Conservation (phyloP, 2,888 invertebrate species). For the Julus scandinavius region DNA sequence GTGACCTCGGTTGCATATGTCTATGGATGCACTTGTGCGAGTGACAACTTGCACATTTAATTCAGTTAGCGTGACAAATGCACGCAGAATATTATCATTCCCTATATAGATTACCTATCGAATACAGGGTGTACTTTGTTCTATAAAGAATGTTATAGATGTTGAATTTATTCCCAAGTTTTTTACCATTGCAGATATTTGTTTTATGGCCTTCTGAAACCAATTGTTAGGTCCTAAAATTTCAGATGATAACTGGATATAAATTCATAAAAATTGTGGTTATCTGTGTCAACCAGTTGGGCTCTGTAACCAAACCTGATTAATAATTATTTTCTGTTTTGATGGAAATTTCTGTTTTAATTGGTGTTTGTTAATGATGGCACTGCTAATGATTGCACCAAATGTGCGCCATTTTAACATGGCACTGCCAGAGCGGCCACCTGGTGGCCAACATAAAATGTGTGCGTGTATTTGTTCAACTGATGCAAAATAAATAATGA, state of each 20-base stretch:
- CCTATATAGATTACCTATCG: no score
- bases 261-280: background rate
- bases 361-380: background rate
- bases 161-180: no score
- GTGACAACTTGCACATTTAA: background rate
- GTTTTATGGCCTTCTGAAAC: no score
- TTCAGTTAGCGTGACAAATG: background rate
- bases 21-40: background rate
- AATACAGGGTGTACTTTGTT: no score
- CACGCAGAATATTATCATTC: no score
- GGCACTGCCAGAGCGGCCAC: background rate
- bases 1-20: background rate
- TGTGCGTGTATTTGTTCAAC: background rate
- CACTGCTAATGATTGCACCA: background rate
- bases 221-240: no score
- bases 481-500: background rate
- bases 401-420: background rate
- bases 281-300: background rate
- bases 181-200: no score
- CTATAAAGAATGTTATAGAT: no score
- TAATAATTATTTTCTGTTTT: background rate
- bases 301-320: constrained; percentile 3
- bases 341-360: background rate
- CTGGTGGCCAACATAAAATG: constrained; percentile 4
- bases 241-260: background rate